These are phyloP conservation scores for Diploscapter pachys DNA, from an alignment of 1,140 invertebrate genomes.

Conservation along the genomic window DNA sequence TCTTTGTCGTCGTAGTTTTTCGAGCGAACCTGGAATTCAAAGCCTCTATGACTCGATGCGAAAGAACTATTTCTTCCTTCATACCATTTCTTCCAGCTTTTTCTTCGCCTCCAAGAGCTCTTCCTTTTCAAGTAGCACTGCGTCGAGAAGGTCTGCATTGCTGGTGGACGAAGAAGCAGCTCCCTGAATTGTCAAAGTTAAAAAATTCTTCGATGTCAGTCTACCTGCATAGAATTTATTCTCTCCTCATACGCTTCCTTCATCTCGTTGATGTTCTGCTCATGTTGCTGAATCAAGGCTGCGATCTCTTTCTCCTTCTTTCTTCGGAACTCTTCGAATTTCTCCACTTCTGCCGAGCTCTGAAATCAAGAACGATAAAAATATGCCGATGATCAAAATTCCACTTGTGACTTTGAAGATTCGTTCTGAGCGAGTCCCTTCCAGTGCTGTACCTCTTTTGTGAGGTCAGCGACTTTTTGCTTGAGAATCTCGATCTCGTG, in stretches of 20 bases:
- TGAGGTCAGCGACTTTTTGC: too few species aligned
- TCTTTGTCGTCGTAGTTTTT: too few species aligned
- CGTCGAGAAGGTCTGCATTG: background rate
- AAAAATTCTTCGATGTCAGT: background rate
- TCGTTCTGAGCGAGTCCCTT: too few species aligned
- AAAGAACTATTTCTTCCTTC: background rate
- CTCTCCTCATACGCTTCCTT: conserved; percentile 32
- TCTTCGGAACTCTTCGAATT: conserved; percentile 15
- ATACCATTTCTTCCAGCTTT: conserved; percentile 15
- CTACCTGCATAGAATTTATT: conserved; percentile 11
- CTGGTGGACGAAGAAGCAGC: background rate
- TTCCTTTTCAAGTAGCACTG: background rate
- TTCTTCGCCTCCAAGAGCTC: background rate
- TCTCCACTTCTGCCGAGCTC: too few species aligned
- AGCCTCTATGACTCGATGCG: background rate
- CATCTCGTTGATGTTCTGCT: conserved; percentile 15
- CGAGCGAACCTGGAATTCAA: too few species aligned
- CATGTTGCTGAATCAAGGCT: conserved; percentile 16
- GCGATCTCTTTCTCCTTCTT: conserved; percentile 32
- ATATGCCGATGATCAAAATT: too few species aligned
- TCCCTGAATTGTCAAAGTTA: conserved; percentile 5
- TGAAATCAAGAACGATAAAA: too few species aligned
- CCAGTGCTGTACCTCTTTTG: too few species aligned
- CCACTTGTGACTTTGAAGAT: too few species aligned
- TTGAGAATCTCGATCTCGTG: too few species aligned